Evolutionary conservation across 2,113 vertebrate genomes (phyloP), one percentile per base, ranked within the genome.

Genomic region (Rostratula benghalensis): DNA sequence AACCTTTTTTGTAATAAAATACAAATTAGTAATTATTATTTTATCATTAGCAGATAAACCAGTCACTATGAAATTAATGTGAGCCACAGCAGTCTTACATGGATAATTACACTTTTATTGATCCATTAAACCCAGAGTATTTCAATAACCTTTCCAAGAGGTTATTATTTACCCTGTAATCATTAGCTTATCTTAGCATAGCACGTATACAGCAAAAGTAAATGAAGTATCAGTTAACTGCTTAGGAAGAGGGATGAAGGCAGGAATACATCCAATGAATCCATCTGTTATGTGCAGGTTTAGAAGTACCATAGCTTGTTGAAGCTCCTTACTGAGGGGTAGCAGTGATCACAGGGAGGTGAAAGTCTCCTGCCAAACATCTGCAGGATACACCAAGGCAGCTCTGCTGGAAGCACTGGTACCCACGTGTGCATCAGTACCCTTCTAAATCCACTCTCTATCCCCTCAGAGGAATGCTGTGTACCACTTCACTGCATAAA

Each of bases 31-130:
- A 67, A 81, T 76, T 56, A 65, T 78, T 73, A 73, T 76, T 78
- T 83, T 67, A 71, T 57, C 57, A 87, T 77, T 90, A 94, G 80
- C 48, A 87, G 88, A 77, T 86, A 63, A 90, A 70, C 43, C 41
- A 70, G 54, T 67, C 69, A 33, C 78, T 71, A 71, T 25, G 46
- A 84, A 93, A 88, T 76, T 53, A 90, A 92, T 19, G 41, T 67
- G 87, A 95, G 56, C 53, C 89, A 93, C 87, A 87, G 91, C 59
- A 89, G 64, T 71, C 71, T 83, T 68, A 67, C 60, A 76, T 41
- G 64, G 76, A 64, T 77, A 95, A 92, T 91, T 89, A 63, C 73
- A 69, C 50, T 90, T 86, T 91, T 74, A 90, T 93, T 95, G 82
- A 95, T 50, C 63, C 48, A 85, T 91, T 85, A 94, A 56, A 27